Conservation (phyloP, 2,113 vertebrate species). For the Alligator mississippiensis region DNA sequence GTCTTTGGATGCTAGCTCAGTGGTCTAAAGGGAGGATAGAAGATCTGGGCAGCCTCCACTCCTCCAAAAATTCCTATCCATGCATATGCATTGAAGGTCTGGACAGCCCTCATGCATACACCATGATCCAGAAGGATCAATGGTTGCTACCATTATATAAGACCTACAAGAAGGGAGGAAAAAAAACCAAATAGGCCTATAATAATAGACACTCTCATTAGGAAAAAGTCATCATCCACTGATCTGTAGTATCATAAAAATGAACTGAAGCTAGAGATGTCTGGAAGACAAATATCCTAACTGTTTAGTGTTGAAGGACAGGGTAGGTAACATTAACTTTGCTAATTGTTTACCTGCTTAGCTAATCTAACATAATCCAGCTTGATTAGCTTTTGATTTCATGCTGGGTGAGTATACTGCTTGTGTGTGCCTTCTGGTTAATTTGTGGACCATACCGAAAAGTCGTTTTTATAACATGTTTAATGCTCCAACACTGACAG, state of each 20-base stretch:
- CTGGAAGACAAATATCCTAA: conserved; percentile 43
- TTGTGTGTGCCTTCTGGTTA: conserved; percentile 64
- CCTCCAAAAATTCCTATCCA: too few species aligned
- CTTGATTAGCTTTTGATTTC: conserved; percentile 80
- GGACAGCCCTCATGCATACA: too few species aligned
- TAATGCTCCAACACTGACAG: conserved; percentile 78
- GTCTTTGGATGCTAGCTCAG: too few species aligned
- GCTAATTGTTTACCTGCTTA: conserved; percentile 72
- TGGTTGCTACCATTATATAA: not conserved
- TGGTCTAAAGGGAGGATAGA: too few species aligned
- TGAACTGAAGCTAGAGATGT: not conserved
- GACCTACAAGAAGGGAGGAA: not conserved
- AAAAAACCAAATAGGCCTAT: rapidly evolving
- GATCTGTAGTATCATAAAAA: not conserved
- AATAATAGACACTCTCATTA: not conserved
- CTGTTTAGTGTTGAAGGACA: conserved; percentile 66
- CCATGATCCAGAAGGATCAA: too few species aligned
- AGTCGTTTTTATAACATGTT: conserved; percentile 77
- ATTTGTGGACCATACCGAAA: conserved; percentile 78
- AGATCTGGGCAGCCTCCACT: too few species aligned
- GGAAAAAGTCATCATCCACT: not conserved
- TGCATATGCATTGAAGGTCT: too few species aligned
- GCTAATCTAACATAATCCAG: conserved; percentile 68
- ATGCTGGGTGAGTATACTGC: conserved; percentile 75
- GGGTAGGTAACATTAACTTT: conserved; percentile 51